phyloP scores from a whole-genome alignment of 2,888 invertebrate species.

The Heliconius cydno region DNA sequence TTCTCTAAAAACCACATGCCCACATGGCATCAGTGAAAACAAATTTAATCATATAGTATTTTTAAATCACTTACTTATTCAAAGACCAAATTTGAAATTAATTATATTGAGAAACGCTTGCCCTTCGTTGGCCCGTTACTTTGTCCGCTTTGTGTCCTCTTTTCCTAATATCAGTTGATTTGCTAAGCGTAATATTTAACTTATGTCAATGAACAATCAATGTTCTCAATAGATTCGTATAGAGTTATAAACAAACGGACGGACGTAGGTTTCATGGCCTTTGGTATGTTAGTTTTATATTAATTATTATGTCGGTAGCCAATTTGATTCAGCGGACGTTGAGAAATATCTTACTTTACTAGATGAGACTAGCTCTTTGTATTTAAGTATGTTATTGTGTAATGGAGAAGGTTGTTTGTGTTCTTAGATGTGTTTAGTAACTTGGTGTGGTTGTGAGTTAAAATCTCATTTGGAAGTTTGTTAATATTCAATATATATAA shows the following conservation, averaged over 20 bases:
- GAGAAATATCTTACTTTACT: background rate
- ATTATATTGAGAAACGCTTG: conserved; percentile 22
- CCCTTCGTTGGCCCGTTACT: conserved; percentile 26
- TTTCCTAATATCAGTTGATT: conserved; percentile 52
- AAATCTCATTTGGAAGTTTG: background rate
- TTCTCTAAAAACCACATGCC: background rate
- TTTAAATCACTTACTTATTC: conserved; percentile 20
- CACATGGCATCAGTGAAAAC: background rate
- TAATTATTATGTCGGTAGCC: conserved; percentile 20
- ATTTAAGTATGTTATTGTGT: background rate
- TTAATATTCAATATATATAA: too few relatives aligned
- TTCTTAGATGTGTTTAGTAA: background rate
- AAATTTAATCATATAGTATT: conserved; percentile 1
- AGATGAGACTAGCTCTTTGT: background rate
- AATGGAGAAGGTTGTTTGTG: background rate
- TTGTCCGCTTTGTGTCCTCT: conserved; percentile 30
- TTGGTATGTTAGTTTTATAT: conserved; percentile 42
- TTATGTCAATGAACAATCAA: conserved; percentile 63
- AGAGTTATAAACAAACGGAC: conserved; percentile 43
- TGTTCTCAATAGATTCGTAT: conserved; percentile 54
- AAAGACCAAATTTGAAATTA: conserved; percentile 30
- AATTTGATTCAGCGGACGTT: background rate
- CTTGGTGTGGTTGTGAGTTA: background rate
- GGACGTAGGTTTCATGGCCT: conserved; percentile 39
- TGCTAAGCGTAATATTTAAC: conserved; percentile 58